Evolutionary conservation across 2,797 vertebrate species (phyloP).

Genomic region (Enteromius thamalakanensis): DNA sequence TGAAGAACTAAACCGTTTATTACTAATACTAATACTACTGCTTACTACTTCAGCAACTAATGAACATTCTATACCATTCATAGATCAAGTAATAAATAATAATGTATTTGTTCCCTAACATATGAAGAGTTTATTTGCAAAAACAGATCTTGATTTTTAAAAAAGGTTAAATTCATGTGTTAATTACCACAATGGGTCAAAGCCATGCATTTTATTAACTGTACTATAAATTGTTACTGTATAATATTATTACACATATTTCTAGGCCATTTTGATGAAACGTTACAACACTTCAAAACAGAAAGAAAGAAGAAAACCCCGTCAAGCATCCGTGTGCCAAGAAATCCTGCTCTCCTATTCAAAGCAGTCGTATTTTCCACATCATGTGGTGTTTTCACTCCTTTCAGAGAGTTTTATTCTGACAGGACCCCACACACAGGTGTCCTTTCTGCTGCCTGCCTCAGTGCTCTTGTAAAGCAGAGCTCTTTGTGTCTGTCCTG

Average conservation of each 20-base stretch:
- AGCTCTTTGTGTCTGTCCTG: constrained; percentile 68
- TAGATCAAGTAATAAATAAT: too few species aligned
- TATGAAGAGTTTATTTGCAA: too few species aligned
- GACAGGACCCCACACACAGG: constrained; percentile 62
- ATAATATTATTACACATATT: neutral
- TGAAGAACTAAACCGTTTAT: too few species aligned
- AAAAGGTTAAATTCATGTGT: too few species aligned
- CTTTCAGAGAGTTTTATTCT: constrained; percentile 29
- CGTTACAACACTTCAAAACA: neutral
- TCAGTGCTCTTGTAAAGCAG: constrained; percentile 36
- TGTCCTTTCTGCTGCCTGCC: constrained; percentile 62
- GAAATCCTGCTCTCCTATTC: neutral
- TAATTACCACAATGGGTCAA: too few species aligned
- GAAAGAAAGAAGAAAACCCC: neutral
- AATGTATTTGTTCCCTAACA: too few species aligned
- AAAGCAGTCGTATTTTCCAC: constrained; percentile 17
- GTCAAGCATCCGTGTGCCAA: neutral
- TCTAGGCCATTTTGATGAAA: neutral
- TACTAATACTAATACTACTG: too few species aligned
- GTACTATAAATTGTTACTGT: too few species aligned
- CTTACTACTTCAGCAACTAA: too few species aligned
- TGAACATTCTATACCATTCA: too few species aligned
- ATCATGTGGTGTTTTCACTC: neutral
- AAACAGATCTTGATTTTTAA: too few species aligned
- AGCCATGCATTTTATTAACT: too few species aligned